phyloP scores from a whole-genome alignment of 2,797 vertebrate genomes.

The Vireo griseus region DNA sequence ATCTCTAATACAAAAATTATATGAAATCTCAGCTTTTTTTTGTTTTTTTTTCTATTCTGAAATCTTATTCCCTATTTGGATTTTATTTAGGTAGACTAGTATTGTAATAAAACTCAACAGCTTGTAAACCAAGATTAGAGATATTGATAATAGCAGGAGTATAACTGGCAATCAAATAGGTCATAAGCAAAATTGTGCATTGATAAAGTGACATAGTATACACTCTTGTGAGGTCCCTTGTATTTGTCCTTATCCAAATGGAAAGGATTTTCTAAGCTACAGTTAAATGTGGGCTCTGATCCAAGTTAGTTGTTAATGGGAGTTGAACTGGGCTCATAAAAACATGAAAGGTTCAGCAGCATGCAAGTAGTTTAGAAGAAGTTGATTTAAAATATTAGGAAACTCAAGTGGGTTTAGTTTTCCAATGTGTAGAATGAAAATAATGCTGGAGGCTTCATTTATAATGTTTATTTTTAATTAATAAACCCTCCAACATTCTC shows the following conservation, averaged over 20 bases:
- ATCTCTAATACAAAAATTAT: background rate
- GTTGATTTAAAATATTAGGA: background rate
- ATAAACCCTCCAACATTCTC: background rate
- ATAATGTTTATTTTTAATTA: background rate
- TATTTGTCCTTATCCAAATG: background rate
- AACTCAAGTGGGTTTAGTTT: background rate
- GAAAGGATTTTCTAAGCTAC: background rate
- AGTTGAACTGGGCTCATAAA: background rate
- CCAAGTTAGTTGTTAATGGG: background rate
- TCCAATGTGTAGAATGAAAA: background rate
- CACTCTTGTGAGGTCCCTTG: background rate
- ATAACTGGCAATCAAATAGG: background rate
- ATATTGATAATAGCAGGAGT: background rate
- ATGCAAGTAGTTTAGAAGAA: background rate
- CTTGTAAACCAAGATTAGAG: background rate
- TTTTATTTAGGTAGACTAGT: background rate
- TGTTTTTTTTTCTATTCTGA: background rate
- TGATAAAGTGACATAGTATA: background rate
- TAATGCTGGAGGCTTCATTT: background rate
- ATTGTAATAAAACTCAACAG: background rate
- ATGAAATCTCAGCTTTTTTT: background rate
- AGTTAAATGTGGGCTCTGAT: background rate
- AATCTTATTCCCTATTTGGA: background rate
- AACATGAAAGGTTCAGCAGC: background rate
- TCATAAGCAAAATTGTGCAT: background rate